phyloP scores from a whole-genome alignment of 1,140 invertebrate species.

The Sweltsa coloradensis region DNA sequence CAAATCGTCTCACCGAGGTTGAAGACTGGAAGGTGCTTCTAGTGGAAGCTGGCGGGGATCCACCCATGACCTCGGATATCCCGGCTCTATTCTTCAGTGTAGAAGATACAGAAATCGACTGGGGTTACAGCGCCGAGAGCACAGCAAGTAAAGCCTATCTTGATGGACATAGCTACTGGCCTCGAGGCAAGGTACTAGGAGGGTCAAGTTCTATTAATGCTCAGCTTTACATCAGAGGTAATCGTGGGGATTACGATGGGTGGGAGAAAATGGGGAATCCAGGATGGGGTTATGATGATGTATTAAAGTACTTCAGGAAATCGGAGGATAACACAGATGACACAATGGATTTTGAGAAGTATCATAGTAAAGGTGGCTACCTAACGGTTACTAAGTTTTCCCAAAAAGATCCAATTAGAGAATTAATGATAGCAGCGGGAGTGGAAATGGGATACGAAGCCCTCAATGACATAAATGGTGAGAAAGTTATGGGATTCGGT shows the following conservation, averaged over 20 bases:
- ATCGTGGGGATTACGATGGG: slow-evolving; percentile 38
- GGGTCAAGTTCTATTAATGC: slow-evolving; percentile 42
- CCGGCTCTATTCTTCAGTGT: slow-evolving; percentile 17
- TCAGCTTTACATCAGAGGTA: slow-evolving; percentile 44
- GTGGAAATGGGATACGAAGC: slow-evolving; percentile 30
- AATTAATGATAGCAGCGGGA: slow-evolving; percentile 26
- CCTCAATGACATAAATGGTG: slow-evolving; percentile 25
- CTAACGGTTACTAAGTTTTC: slow-evolving; percentile 74
- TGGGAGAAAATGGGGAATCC: slow-evolving; percentile 30
- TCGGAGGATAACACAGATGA: slow-evolving; percentile 23
- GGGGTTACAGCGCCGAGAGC: slow-evolving; percentile 36
- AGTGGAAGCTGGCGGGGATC: slow-evolving; percentile 33
- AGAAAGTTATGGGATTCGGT: slow-evolving; percentile 36
- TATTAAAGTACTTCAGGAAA: slow-evolving; percentile 30
- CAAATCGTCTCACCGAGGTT: slow-evolving; percentile 30
- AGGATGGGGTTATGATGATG: slow-evolving; percentile 38
- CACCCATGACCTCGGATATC: slow-evolving; percentile 18
- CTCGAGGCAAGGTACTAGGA: slow-evolving; percentile 32
- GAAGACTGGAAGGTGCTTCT: slow-evolving; percentile 28
- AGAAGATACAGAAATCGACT: slow-evolving; percentile 29
- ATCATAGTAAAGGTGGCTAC: slow-evolving; percentile 32
- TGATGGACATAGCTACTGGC: slow-evolving; percentile 28
- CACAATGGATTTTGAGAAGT: slow-evolving; percentile 2
- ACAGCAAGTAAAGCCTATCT: slow-evolving; percentile 29
- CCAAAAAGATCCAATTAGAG: no score